A percentile compares a stretch with the other conserved stretches of the same genome.
Conservation (phyloP, 2,888 invertebrate species). For the Drosophila kuntzei region DNA sequence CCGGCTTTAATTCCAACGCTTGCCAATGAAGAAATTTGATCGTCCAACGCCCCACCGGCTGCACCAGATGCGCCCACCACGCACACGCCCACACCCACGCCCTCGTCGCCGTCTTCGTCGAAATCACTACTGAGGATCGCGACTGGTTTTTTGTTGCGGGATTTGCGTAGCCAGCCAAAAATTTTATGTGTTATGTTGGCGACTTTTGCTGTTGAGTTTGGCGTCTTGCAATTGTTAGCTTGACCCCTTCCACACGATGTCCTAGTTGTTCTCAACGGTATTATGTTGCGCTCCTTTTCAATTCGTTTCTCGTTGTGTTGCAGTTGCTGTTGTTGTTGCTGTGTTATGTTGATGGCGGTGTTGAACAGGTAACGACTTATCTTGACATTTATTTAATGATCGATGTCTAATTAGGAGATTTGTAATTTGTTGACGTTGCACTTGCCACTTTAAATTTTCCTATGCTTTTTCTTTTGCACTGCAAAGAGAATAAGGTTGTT, state of each 20-base stretch:
- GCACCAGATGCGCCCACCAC: conserved; percentile 65
- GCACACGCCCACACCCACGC: conserved; percentile 66
- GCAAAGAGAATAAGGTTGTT: conserved; percentile 19
- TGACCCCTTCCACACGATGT: conserved; percentile 24
- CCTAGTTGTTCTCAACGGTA: conserved; percentile 30
- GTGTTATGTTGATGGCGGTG: conserved; percentile 69
- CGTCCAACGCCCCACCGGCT: conserved; percentile 59
- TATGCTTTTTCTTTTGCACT: conserved; percentile 29
- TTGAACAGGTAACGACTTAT: conserved; percentile 75
- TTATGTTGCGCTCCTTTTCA: conserved; percentile 6
- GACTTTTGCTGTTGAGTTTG: conserved; percentile 79
- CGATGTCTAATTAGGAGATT: conserved; percentile 13
- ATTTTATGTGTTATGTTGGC: conserved; percentile 82
- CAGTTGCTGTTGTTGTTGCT: conserved; percentile 55
- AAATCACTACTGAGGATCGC: conserved; percentile 73
- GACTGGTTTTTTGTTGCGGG: conserved; percentile 77
- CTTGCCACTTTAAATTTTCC: background rate
- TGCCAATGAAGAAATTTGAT: conserved; percentile 70
- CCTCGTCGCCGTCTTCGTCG: conserved; percentile 81
- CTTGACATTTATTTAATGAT: conserved; percentile 61
- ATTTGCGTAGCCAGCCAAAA: conserved; percentile 76
- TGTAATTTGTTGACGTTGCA: background rate
- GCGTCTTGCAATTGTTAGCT: conserved; percentile 71
- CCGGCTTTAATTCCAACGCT: conserved; percentile 74
- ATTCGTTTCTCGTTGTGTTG: conserved; percentile 23